These are phyloP conservation scores for Drosophila lacertosa DNA, from an alignment of 1,140 invertebrate genomes.

Conservation along the genomic window DNA sequence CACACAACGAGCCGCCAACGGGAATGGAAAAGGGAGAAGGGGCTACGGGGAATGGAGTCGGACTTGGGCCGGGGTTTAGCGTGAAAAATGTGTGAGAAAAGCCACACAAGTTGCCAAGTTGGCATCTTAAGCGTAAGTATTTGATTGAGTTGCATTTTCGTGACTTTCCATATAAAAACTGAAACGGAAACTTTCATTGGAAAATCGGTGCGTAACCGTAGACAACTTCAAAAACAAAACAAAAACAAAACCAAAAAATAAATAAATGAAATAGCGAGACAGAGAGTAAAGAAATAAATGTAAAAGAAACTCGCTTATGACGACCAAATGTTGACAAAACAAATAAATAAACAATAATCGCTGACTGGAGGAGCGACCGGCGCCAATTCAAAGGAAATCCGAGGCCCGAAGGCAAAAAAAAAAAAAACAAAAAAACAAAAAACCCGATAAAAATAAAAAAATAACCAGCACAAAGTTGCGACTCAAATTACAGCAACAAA, in stretches of 20 bases:
- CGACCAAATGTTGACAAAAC: slow-evolving; percentile 76
- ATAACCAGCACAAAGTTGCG: slow-evolving; percentile 51
- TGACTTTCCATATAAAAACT: slow-evolving; percentile 40
- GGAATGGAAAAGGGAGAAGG: no score
- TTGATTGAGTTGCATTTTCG: slow-evolving; percentile 77
- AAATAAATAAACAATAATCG: slow-evolving; percentile 71
- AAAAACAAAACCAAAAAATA: slow-evolving; percentile 4
- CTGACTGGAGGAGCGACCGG: slow-evolving; percentile 31
- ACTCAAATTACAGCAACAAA: slow-evolving; percentile 58
- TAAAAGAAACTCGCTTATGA: slow-evolving; percentile 25
- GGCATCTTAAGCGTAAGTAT: slow-evolving; percentile 36
- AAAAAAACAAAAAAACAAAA: background rate
- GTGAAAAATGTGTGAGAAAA: slow-evolving; percentile 78
- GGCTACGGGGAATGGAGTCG: no score
- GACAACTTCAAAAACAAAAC: slow-evolving; percentile 60
- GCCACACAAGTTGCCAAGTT: slow-evolving; percentile 69
- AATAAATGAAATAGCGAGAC: slow-evolving; percentile 28
- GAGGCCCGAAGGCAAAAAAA: slow-evolving; percentile 24
- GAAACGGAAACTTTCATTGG: slow-evolving; percentile 64
- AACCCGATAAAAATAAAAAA: slow-evolving; percentile 28
- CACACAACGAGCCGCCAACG: slow-evolving; percentile 34
- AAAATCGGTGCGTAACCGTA: slow-evolving; percentile 62
- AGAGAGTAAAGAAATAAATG: slow-evolving; percentile 18
- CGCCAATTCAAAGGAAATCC: slow-evolving; percentile 54
- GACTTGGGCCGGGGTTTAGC: slow-evolving; percentile 41